A percentile compares a stretch with the other conserved stretches of the same genome.
Evolutionary conservation across 1,140 invertebrate species (phyloP).

Genomic region (Aphidius gifuensis): DNA sequence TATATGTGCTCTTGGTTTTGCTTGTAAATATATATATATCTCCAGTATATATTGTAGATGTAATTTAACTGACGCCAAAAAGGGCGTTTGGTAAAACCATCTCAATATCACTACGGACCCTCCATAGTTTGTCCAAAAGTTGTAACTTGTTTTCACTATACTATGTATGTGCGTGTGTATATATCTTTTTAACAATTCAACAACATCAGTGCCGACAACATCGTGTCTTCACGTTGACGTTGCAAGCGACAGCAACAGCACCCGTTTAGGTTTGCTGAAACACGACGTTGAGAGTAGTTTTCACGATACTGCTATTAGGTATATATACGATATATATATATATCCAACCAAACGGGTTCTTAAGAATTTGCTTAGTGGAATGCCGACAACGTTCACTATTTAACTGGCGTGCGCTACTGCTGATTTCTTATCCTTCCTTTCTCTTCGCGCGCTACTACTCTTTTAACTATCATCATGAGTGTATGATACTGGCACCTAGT

Average conservation of each 20-base stretch:
- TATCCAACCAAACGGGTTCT: conserved; percentile 47
- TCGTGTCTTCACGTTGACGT: neutral
- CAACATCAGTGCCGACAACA: too few relatives aligned
- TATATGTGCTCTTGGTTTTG: too few relatives aligned
- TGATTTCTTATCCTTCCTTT: conserved; percentile 18
- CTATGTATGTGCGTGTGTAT: too few relatives aligned
- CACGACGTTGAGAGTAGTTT: neutral
- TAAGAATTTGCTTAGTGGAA: conserved; percentile 48
- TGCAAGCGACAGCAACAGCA: neutral
- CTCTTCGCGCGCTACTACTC: conserved; percentile 28
- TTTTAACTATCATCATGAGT: conserved; percentile 3
- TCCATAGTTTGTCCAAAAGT: too few relatives aligned
- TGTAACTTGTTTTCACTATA: too few relatives aligned
- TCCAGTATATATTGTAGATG: neutral
- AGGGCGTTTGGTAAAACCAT: too few relatives aligned
- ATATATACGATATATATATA: conserved; percentile 16
- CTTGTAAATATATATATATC: too few relatives aligned
- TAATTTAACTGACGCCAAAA: neutral
- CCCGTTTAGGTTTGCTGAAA: conserved; percentile 9
- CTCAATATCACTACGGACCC: too few relatives aligned
- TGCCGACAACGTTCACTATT: conserved; percentile 44
- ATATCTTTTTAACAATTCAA: too few relatives aligned
- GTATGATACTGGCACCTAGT: neutral
- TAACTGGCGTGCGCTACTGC: conserved; percentile 37
- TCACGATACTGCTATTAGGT: neutral